A percentile compares a stretch with the other conserved stretches of the same genome.
Evolutionary conservation across 2,888 invertebrate species (phyloP).

Genomic region (Ferrisia virgata): DNA sequence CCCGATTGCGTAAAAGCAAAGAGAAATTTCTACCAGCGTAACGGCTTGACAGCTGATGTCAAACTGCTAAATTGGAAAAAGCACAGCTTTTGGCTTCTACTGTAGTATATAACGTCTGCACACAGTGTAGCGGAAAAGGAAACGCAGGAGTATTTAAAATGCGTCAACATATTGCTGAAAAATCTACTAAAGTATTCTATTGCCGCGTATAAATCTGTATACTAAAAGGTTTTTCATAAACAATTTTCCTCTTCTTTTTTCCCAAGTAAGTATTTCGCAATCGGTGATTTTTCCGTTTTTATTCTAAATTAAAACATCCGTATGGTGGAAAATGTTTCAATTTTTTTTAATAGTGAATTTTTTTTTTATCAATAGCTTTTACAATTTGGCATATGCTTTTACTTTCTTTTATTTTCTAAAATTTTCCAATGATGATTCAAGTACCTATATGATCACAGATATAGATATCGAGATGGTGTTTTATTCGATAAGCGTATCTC

Average conservation of each 20-base stretch:
- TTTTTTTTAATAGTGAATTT: not conserved
- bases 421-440: too few relatives aligned
- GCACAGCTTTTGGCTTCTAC: slow-evolving; percentile 35
- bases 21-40: slow-evolving; percentile 31
- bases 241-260: not conserved
- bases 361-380: not conserved
- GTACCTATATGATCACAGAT: not conserved
- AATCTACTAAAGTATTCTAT: not conserved
- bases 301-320: not conserved
- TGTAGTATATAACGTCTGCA: not conserved
- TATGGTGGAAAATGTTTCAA: not conserved
- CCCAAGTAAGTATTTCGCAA: not conserved
- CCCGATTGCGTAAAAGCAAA: slow-evolving; percentile 27
- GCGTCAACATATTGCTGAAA: not conserved
- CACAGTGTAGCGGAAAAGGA: slow-evolving; percentile 3
- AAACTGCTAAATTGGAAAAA: slow-evolving; percentile 45
- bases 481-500: not conserved
- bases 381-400: too few relatives aligned
- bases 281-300: not conserved
- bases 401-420: too few relatives aligned
- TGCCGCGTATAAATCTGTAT: not conserved
- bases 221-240: not conserved
- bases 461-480: not conserved
- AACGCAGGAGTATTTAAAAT: slow-evolving; percentile 16
- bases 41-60: slow-evolving; percentile 44